Conservation (phyloP, 92 coral and sea anemone species). For the Palythoa caribaeorum region DNA sequence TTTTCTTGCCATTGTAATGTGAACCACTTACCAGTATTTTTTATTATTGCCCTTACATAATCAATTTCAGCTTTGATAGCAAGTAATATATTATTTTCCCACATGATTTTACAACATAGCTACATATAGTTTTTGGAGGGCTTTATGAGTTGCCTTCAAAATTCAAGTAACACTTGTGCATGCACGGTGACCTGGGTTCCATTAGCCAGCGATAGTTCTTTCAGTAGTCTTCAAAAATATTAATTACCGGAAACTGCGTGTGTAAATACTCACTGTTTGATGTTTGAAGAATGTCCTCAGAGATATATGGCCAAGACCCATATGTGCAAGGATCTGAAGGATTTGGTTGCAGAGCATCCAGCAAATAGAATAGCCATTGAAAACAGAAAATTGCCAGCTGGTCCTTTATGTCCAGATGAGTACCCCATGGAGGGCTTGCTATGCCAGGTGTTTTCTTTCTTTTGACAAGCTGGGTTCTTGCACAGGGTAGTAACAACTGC, state of each 20-base stretch:
- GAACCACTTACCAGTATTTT: too few relatives aligned
- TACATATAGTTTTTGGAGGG: not conserved
- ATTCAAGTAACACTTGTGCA: not conserved
- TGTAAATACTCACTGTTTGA: slow-evolving; percentile 10
- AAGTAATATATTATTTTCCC: not conserved
- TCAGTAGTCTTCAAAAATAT: not conserved
- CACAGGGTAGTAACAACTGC: slow-evolving; percentile 22
- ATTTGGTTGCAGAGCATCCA: slow-evolving; percentile 41
- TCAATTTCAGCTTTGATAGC: not conserved
- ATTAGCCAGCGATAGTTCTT: not conserved
- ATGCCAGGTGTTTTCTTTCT: slow-evolving; percentile 24
- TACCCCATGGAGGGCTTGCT: slow-evolving; percentile 40
- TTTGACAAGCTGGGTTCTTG: slow-evolving; percentile 21
- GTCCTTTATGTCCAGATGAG: slow-evolving; percentile 13
- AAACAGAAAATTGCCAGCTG: slow-evolving; percentile 41
- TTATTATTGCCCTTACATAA: too few relatives aligned
- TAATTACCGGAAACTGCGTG: not conserved
- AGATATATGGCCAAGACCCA: slow-evolving; percentile 34
- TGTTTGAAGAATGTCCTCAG: slow-evolving; percentile 19
- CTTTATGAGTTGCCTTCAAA: not conserved
- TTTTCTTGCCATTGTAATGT: too few relatives aligned
- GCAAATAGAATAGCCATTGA: slow-evolving; percentile 42
- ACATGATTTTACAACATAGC: not conserved
- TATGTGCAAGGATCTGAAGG: slow-evolving; percentile 36
- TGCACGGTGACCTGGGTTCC: not conserved